These are phyloP conservation scores for Labroides dimidiatus DNA, from an alignment of 2,797 vertebrate genomes.

Conservation along the genomic window DNA sequence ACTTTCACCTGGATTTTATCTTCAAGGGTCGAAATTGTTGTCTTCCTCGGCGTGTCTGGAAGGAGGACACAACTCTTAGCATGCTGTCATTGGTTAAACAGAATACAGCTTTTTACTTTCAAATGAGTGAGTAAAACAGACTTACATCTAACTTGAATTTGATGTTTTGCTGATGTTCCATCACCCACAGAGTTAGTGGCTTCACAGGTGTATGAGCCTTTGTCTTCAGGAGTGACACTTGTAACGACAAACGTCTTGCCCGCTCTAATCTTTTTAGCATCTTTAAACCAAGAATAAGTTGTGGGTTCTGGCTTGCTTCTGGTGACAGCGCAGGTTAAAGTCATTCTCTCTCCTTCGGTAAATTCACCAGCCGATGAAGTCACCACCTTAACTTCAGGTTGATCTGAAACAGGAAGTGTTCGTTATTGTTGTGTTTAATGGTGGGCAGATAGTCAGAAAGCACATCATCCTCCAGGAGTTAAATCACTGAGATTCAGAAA, in stretches of 20 bases:
- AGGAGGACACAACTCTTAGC: neutral
- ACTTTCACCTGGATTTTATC: slow-evolving; percentile 10
- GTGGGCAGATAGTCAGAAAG: neutral
- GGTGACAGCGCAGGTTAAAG: slow-evolving; percentile 44
- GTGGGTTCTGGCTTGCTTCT: slow-evolving; percentile 28
- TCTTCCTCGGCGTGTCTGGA: slow-evolving; percentile 65
- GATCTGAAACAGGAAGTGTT: slow-evolving; percentile 60
- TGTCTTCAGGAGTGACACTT: neutral
- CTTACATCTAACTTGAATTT: slow-evolving; percentile 66
- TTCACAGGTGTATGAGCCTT: slow-evolving; percentile 33
- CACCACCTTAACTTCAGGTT: slow-evolving; percentile 50
- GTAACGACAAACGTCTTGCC: accelerated
- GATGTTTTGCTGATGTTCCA: accelerated
- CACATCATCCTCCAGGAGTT: neutral
- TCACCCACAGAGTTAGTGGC: neutral
- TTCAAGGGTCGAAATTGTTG: accelerated
- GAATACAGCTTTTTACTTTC: neutral
- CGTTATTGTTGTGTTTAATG: neutral
- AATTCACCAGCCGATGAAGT: accelerated
- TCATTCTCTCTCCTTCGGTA: slow-evolving; percentile 12
- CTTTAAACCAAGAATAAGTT: slow-evolving; percentile 2
- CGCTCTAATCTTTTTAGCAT: accelerated
- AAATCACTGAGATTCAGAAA: neutral
- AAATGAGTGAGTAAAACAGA: slow-evolving; percentile 13
- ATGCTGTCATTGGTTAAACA: neutral